Conservation (phyloP, 2,888 invertebrate species). For the Andrena praecox region DNA sequence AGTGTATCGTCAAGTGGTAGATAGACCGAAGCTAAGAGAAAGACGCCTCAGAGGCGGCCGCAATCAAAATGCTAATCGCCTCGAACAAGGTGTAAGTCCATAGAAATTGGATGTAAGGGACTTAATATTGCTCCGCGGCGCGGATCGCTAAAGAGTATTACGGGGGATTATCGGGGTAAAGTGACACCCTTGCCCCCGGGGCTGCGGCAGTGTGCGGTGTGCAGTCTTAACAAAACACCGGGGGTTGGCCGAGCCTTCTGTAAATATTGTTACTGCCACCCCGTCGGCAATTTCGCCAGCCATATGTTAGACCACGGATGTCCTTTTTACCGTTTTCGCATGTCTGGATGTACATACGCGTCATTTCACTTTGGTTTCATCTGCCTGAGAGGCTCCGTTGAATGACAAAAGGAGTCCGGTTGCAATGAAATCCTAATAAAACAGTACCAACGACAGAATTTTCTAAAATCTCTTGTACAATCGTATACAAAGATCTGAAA, state of each 20-base stretch:
- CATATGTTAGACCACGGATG: conserved; percentile 81
- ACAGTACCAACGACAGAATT: neutral
- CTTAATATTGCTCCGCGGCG: conserved; percentile 77
- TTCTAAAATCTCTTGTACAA: neutral
- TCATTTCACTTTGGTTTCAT: conserved; percentile 23
- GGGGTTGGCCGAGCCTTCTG: conserved; percentile 80
- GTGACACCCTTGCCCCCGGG: conserved; percentile 79
- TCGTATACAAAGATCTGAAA: neutral
- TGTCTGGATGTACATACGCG: neutral
- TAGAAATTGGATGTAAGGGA: conserved; percentile 83
- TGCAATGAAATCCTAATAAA: neutral
- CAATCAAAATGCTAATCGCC: conserved; percentile 83
- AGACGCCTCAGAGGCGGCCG: conserved; percentile 65
- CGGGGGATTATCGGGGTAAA: conserved; percentile 82
- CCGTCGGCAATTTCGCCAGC: conserved; percentile 82
- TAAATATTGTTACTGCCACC: conserved; percentile 84
- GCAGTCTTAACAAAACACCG: conserved; percentile 84
- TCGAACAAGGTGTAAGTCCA: conserved; percentile 82
- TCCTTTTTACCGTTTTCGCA: conserved; percentile 74
- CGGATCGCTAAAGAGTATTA: conserved; percentile 82
- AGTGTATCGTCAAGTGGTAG: neutral
- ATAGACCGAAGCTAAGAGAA: conserved; percentile 22
- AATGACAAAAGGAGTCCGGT: neutral
- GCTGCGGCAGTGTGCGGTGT: conserved; percentile 73
- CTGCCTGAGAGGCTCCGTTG: neutral